A percentile compares a stretch with the other conserved stretches of the same genome.
Evolutionary conservation across 2,113 vertebrate genomes (phyloP).

Genomic region (Loxodonta africana): DNA sequence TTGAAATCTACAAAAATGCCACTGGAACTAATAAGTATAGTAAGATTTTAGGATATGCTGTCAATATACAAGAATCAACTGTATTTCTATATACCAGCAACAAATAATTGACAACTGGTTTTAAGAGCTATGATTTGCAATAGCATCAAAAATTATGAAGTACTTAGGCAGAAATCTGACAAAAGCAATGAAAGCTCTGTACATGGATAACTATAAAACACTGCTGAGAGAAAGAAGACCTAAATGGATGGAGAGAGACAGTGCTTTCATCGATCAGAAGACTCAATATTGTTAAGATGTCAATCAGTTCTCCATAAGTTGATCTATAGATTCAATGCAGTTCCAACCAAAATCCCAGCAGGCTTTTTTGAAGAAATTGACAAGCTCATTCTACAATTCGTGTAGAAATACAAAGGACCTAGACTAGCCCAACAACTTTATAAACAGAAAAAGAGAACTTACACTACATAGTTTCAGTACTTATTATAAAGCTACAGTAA

Average conservation of each 20-base stretch:
- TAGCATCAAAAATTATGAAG: not conserved
- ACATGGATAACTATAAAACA: no score
- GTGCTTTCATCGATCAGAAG: no score
- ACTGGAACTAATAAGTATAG: not conserved
- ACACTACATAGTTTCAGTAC: not conserved
- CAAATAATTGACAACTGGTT: not conserved
- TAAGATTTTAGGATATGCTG: not conserved
- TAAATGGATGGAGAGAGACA: no score
- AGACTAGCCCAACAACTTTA: not conserved
- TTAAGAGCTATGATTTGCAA: not conserved
- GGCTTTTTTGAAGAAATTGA: no score
- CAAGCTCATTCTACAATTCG: no score
- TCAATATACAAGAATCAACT: not conserved
- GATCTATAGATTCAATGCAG: no score
- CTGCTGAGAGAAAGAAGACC: no score
- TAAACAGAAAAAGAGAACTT: not conserved
- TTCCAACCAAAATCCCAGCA: no score
- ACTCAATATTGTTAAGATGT: no score
- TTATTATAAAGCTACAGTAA: not conserved
- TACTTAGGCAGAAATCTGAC: no score
- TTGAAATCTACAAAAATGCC: not conserved
- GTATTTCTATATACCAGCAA: not conserved
- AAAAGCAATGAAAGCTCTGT: no score
- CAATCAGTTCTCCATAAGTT: no score
- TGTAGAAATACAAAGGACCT: not conserved